Base-by-base conservation (phyloP, 2,113 vertebrate species). In the Sakesphorus luctuosus region DNA sequence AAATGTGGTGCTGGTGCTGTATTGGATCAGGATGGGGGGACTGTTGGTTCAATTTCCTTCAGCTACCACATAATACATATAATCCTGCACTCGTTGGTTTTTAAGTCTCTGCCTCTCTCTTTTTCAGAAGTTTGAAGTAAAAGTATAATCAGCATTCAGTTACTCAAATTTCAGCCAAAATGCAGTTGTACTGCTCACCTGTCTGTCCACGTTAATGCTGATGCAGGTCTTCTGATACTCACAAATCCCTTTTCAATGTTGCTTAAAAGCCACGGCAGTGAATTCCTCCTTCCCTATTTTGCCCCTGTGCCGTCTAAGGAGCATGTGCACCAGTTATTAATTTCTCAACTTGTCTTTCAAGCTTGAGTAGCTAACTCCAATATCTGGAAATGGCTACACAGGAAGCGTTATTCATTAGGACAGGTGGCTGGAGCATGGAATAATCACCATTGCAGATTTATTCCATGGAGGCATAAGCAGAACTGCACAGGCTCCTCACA, bases 301-400 rank as follows among this genome's bases (percentile, higher is more conserved):
- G 55, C 82, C 75, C 50, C 82, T 36, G 28, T 79, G 62, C 75
- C 55, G 23, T 80, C 76, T 86, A 20, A 92, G 79, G 55, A 72
- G 40, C 79, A 6, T 4, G n/a, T 68, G 71, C 75, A 26, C 82
- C 83, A 58, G 79, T 77, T 92, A 63, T 35, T 92, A 76, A 93
- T 88, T 94, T 53, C 82, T 79, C 67, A 58, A 49, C 88, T 93
- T 76, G 78, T 94, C 94, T 96, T 96, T 95, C 92, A 94, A 83
- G 95, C 92, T 90, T 83, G 90, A 97, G 87, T 90, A 84, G 75
- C 58, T 89, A 85, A 36, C 78, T 93, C 87, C 82, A 93, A 31
- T 94, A 66, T 82, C 94, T 91, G 63, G 49, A 55, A 84, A 58
- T 0, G 28, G 87, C 84, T 73, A 10, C 81, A 8, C 21, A 44